Conservation (phyloP, 2,113 vertebrate species). For the Alaudala cheleensis region DNA sequence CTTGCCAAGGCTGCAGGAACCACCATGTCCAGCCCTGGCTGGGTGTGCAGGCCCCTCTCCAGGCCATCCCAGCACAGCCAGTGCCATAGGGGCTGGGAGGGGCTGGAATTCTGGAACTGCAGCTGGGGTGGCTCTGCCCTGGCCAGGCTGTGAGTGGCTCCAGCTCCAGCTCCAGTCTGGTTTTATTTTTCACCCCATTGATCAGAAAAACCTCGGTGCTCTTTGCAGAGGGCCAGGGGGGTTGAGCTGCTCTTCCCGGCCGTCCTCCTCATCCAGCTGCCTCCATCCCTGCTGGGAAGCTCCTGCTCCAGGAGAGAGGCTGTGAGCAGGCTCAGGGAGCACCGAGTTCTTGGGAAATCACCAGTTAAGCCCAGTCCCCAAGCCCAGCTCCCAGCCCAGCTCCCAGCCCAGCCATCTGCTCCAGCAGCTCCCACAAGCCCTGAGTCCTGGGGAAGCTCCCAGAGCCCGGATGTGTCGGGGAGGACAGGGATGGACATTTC, state of each 20-base stretch:
- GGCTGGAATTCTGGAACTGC: neutral
- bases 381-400: neutral
- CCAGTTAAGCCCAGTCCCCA: neutral
- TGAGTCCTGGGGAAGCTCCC: neutral
- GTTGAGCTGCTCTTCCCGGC: neutral
- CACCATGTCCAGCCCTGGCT: neutral
- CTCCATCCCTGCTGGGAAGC: neutral
- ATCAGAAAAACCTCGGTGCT: neutral
- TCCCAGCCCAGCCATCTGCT: neutral
- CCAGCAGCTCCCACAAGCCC: neutral
- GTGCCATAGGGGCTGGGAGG: neutral
- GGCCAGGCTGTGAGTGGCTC: accelerated
- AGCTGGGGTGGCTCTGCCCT: neutral
- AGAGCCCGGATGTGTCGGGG: neutral
- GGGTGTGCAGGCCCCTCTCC: neutral
- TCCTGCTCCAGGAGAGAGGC: accelerated
- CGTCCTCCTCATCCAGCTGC: neutral
- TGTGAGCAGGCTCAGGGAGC: accelerated
- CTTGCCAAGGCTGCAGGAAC: neutral
- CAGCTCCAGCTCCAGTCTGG: neutral
- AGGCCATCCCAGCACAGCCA: neutral
- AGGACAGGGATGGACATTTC: neutral
- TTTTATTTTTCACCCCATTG: neutral
- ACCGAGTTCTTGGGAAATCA: accelerated
- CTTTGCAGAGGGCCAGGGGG: neutral